Evolutionary conservation across 2,797 vertebrate genomes (phyloP).

Genomic region (Parauchenoglanis ngamensis): DNA sequence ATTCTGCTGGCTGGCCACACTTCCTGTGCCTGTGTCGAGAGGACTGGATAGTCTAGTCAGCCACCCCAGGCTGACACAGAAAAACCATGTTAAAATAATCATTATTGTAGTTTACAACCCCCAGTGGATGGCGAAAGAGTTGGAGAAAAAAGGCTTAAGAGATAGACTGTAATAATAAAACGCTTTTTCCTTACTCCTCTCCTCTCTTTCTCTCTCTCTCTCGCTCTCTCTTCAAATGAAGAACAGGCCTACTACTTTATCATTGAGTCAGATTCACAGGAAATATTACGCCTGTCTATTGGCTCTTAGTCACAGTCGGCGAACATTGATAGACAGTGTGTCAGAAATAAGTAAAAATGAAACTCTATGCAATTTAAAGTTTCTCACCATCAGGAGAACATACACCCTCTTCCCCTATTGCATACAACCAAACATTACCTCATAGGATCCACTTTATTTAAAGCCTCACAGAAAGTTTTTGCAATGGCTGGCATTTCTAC

Average conservation of each 20-base stretch:
- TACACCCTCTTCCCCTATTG: background rate
- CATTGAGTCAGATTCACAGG: slow-evolving; percentile 26
- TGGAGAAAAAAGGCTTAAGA: slow-evolving; percentile 53
- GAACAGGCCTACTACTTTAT: background rate
- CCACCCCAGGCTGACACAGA: slow-evolving; percentile 67
- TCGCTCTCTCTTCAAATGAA: slow-evolving; percentile 37
- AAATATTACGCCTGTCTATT: slow-evolving; percentile 1
- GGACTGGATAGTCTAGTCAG: slow-evolving; percentile 69
- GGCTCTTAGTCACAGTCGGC: background rate
- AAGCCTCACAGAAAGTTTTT: background rate
- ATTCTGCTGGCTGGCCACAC: slow-evolving; percentile 67
- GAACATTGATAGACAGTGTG: background rate
- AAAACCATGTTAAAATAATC: slow-evolving; percentile 73
- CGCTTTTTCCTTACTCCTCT: slow-evolving; percentile 54
- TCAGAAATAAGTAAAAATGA: slow-evolving; percentile 26
- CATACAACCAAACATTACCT: background rate
- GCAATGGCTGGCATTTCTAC: background rate
- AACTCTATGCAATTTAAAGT: background rate
- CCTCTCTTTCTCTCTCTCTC: slow-evolving; percentile 12
- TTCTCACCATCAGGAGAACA: slow-evolving; percentile 22
- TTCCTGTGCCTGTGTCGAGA: slow-evolving; percentile 67
- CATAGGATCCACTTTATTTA: background rate
- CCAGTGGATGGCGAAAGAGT: slow-evolving; percentile 57
- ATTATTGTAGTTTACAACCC: slow-evolving; percentile 69
- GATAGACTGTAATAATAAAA: slow-evolving; percentile 69